phyloP scores from a whole-genome alignment of 2,888 invertebrate species.

The Eilema griseolum region DNA sequence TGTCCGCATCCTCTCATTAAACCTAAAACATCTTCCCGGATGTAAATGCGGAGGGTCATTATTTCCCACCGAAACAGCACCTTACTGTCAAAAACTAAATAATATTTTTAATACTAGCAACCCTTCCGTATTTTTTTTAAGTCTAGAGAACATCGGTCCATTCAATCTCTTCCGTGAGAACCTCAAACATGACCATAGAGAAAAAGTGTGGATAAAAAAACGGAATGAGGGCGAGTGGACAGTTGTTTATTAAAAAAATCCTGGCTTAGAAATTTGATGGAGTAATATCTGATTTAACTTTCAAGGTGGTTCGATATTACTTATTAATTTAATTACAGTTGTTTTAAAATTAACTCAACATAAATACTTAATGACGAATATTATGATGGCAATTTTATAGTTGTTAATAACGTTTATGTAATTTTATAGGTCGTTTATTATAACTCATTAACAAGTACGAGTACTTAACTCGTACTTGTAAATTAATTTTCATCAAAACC shows the following conservation, averaged over 20 bases:
- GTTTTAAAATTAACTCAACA: slow-evolving; percentile 28
- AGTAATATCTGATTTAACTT: slow-evolving; percentile 71
- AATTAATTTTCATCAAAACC: too few species aligned
- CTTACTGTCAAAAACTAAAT: slow-evolving; percentile 79
- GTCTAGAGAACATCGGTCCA: slow-evolving; percentile 68
- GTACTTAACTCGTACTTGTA: too few species aligned
- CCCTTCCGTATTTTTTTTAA: slow-evolving; percentile 82
- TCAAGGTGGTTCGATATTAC: slow-evolving; percentile 58
- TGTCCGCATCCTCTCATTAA: slow-evolving; percentile 76
- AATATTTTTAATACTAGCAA: slow-evolving; percentile 81
- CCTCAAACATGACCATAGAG: slow-evolving; percentile 78
- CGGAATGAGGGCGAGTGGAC: slow-evolving; percentile 79
- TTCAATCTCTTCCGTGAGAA: slow-evolving; percentile 85
- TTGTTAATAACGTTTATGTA: slow-evolving; percentile 27
- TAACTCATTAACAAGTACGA: too few species aligned
- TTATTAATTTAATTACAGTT: slow-evolving; percentile 43
- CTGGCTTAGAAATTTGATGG: slow-evolving; percentile 66
- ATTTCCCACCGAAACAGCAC: slow-evolving; percentile 80
- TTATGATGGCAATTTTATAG: slow-evolving; percentile 31
- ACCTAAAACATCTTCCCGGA: slow-evolving; percentile 82
- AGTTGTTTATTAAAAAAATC: slow-evolving; percentile 76
- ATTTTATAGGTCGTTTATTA: neutral
- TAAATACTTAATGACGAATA: slow-evolving; percentile 42
- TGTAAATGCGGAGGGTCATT: slow-evolving; percentile 80
- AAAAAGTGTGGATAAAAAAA: slow-evolving; percentile 76